Evolutionary conservation across 1,140 invertebrate genomes (phyloP), one percentile per base, ranked within the genome.

Genomic region (Saccostrea glomerata): DNA sequence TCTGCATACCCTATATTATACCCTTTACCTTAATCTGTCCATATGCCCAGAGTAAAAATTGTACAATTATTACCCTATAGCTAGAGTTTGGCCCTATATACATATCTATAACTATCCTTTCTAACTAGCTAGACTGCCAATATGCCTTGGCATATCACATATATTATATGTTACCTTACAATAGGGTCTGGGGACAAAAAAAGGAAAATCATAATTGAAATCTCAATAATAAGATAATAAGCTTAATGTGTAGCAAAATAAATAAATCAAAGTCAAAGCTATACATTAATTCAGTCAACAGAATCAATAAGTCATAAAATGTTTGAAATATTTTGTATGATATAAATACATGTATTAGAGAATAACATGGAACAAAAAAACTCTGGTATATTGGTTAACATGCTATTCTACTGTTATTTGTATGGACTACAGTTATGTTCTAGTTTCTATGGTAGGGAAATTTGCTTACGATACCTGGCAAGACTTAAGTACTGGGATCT

Each of bases 401-500:
- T 77, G 70, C 70, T 77, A 77, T 77, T 77, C 70, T 77, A 77
- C 12, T 36, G 70, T 77, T 77, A 77, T 36, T 77, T 13, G 70
- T 77, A 30, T 77, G 23, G 25, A 15, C 70, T 77, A 77, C 2
- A 13, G 70, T 77, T 77, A 77, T 77, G 25, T 30, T 77, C 70
- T 77, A 77, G 30, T 77, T 77, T 77, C 70, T 77, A 77, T 15
- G 58, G 25, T 30, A 77, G 70, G 70, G 70, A 77, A 77, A 77
- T 30, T 2, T 73, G 30, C 23, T 20, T 86, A 86, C 70, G 40
- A 86, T 89, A 88, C 87, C 86, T 88, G 77, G 73, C 47, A 86
- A 90, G 84, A 73, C 56, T 89, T 58, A 89, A 73, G 83, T 86
- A 89, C 86, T 89, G 89, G 83, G 89, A 87, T 82, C 84, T 89